Evolutionary conservation across 2,113 vertebrate species (phyloP).

Genomic region (Prunella himalayana): DNA sequence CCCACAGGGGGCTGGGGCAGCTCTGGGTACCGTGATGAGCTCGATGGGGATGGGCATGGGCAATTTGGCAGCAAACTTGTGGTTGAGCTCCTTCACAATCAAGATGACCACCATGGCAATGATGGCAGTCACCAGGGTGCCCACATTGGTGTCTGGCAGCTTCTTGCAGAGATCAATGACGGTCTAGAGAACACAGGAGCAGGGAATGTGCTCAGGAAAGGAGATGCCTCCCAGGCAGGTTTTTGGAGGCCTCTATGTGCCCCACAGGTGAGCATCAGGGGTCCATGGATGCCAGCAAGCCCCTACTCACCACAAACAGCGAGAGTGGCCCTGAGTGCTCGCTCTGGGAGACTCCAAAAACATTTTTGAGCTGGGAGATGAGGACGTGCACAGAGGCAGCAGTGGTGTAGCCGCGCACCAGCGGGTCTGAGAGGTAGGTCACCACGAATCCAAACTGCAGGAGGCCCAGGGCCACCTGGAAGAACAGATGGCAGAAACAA

Average conservation of each 20-base stretch:
- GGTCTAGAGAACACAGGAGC: conserved; percentile 65
- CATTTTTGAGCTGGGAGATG: conserved; percentile 90
- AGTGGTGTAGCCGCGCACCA: conserved; percentile 91
- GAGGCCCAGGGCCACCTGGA: conserved; percentile 85
- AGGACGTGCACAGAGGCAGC: conserved; percentile 89
- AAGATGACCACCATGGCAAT: conserved; percentile 80
- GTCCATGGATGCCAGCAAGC: background rate
- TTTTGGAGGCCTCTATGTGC: background rate
- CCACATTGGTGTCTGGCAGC: conserved; percentile 73
- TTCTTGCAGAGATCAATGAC: conserved; percentile 77
- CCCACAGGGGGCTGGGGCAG: background rate
- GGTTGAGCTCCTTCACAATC: conserved; percentile 82
- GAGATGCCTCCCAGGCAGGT: background rate
- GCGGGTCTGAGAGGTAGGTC: conserved; percentile 91
- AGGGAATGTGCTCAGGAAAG: background rate
- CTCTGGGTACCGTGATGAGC: conserved; percentile 79
- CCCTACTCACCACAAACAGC: conserved; percentile 81
- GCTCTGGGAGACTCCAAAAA: conserved; percentile 76
- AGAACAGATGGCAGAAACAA: background rate
- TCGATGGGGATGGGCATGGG: conserved; percentile 89
- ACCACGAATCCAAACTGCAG: conserved; percentile 93
- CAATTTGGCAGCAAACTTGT: conserved; percentile 71
- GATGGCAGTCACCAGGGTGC: conserved; percentile 78
- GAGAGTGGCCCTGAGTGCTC: conserved; percentile 81
- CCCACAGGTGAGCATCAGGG: background rate